Conservation (phyloP, 1,140 invertebrate species). For the Diorhabda carinulata region DNA sequence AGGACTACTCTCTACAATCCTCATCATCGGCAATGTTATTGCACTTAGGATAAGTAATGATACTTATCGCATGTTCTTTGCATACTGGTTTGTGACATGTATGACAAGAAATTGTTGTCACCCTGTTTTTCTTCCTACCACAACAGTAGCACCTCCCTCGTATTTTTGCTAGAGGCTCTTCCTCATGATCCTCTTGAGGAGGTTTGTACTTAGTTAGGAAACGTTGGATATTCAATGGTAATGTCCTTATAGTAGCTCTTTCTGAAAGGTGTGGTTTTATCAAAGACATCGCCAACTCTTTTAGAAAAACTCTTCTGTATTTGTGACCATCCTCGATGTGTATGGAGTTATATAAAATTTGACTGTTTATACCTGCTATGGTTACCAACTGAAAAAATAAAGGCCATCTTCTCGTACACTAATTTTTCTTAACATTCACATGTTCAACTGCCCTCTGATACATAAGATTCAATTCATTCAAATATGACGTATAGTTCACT, state of each 20-base stretch:
- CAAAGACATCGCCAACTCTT: slow-evolving; percentile 18
- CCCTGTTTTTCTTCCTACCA: slow-evolving; percentile 18
- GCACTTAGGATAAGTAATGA: no score
- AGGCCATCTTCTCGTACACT: slow-evolving; percentile 44
- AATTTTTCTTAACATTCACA: no score
- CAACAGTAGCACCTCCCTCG: slow-evolving; percentile 15
- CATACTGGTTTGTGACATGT: no score
- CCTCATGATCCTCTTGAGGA: neutral
- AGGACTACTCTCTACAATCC: no score
- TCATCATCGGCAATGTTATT: no score
- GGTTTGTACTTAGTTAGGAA: slow-evolving; percentile 21
- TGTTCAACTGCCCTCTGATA: no score
- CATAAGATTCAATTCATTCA: no score
- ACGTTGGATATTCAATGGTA: slow-evolving; percentile 19
- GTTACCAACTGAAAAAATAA: slow-evolving; percentile 37
- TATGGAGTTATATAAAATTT: slow-evolving; percentile 19
- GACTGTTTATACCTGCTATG: slow-evolving; percentile 19
- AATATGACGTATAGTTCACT: no score
- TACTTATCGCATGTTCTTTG: no score
- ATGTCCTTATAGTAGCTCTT: slow-evolving; percentile 14
- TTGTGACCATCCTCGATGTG: slow-evolving; percentile 11
- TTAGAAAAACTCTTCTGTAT: slow-evolving; percentile 23
- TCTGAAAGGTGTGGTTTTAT: slow-evolving; percentile 24
- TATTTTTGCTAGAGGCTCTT: slow-evolving; percentile 21
- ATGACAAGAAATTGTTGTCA: slow-evolving; percentile 18